phyloP scores from a whole-genome alignment of 2,113 vertebrate species.

The Phrynosoma blainvillii region DNA sequence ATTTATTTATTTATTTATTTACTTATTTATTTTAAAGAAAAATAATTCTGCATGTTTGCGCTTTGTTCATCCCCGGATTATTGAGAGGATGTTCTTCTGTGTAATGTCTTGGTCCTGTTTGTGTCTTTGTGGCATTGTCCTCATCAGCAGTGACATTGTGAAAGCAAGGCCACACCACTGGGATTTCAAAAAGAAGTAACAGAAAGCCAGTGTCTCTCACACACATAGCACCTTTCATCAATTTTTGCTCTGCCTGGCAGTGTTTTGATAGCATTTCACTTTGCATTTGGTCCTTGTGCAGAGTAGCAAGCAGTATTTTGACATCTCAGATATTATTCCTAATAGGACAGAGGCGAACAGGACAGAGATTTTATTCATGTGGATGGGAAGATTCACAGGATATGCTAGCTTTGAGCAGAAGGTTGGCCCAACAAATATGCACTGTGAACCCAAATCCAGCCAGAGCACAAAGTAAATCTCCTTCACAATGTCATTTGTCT shows the following conservation, averaged over 20 bases:
- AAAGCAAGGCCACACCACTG: slow-evolving; percentile 3
- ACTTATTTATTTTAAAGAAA: too few species aligned
- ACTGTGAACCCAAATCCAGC: neutral
- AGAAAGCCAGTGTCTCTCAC: neutral
- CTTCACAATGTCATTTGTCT: neutral
- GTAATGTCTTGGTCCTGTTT: too few species aligned
- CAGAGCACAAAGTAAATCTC: neutral
- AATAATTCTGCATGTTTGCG: neutral
- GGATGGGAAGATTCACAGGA: neutral
- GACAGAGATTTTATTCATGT: neutral
- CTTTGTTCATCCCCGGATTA: too few species aligned
- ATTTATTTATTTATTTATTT: too few species aligned
- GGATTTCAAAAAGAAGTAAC: neutral
- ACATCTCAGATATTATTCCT: neutral
- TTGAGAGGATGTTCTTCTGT: too few species aligned
- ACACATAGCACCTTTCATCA: neutral
- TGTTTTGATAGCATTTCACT: slow-evolving; percentile 21
- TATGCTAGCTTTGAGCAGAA: slow-evolving; percentile 1
- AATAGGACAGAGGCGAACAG: neutral
- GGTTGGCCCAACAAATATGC: neutral
- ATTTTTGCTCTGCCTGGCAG: neutral
- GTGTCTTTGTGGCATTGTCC: too few species aligned
- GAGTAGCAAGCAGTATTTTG: slow-evolving; percentile 8
- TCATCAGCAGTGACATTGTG: neutral
- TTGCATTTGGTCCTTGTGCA: neutral